Base-by-base conservation (phyloP, 2,113 vertebrate species). In the Actenoides hombroni region DNA sequence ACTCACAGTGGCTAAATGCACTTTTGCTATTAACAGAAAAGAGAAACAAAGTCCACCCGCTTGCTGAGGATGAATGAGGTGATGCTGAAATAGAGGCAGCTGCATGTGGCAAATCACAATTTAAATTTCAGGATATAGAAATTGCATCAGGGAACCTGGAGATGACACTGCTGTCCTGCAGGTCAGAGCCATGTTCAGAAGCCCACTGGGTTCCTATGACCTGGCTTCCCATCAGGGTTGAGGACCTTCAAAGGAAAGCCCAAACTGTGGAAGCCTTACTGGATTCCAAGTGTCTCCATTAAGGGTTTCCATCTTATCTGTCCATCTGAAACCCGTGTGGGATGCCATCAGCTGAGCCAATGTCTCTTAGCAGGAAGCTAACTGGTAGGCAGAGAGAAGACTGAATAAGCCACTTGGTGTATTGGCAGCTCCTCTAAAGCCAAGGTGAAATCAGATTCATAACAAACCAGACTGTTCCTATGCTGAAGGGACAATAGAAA, bases 21-120 rank as follows among this genome's bases (percentile, higher is more conserved):
- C 80, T 67, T 90, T 94, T 93, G 64, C 77, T 86, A 78, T 94
- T 94, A 95, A 95, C 44, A 88, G 79, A 93, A 77, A n/a, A 67
- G 68, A 90, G 68, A 90, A 95, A 83, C 40, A 80, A 88, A 94
- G 69, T 94, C 86, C 64, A 84, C 91, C 76, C 77, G 88, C 94
- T 67, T 91, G 29, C 73, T 88, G 60, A 91, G 33, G 56, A 71
- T 84, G 86, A 94, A 96, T 78, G 91, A 33, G 13, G 42, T 92
- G 91, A 86, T 94, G 60, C 68, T 92, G 54, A 91, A 91, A 86
- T 46, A 78, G 68, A 73, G 16, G 70, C n/a, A 94, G 25, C 28
- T 92, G 51, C 25, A 63, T 82, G 42, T 83, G 76, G 40, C 25
- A 88, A 91, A 84, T 78, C 9, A 71, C 86, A 81, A 86, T 67